phyloP scores from a whole-genome alignment of 2,888 invertebrate genomes.

The Sinodicranocentrus sp. region DNA sequence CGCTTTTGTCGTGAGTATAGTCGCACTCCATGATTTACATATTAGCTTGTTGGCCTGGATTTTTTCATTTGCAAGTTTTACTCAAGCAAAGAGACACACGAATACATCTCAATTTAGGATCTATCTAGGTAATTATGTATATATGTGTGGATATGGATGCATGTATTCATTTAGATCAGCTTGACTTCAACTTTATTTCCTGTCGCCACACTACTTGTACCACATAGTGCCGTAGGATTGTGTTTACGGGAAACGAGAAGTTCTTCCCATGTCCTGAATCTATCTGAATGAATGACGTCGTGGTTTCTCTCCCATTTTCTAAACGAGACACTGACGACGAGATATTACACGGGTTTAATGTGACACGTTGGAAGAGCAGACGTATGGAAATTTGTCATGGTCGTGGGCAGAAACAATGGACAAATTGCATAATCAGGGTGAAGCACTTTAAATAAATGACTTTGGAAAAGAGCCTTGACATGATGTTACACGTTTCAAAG shows the following conservation, averaged over 20 bases:
- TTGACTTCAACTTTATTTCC: constrained; percentile 1
- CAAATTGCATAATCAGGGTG: constrained; percentile 34
- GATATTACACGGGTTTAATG: too few species aligned
- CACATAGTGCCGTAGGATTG: neutral
- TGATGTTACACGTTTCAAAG: too few species aligned
- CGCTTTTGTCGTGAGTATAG: neutral
- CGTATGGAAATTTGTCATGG: constrained; percentile 2
- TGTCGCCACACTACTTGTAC: neutral
- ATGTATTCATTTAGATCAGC: neutral
- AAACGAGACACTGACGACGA: too few species aligned
- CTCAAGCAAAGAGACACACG: neutral
- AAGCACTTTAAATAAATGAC: neutral
- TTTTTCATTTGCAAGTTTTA: constrained; percentile 11
- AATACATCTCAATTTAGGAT: neutral
- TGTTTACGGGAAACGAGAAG: neutral
- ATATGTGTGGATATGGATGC: neutral
- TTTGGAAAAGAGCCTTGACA: constrained; percentile 8
- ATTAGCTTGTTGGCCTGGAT: constrained; percentile 25
- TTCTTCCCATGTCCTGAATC: neutral
- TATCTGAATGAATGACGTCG: too few species aligned
- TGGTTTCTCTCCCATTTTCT: too few species aligned
- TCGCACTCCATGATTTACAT: constrained; percentile 20
- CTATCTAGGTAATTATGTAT: neutral
- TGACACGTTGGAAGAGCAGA: neutral
- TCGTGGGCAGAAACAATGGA: constrained; percentile 15